Conservation (phyloP, 2,797 vertebrate genomes). For the Catamblyrhynchus diadema region DNA sequence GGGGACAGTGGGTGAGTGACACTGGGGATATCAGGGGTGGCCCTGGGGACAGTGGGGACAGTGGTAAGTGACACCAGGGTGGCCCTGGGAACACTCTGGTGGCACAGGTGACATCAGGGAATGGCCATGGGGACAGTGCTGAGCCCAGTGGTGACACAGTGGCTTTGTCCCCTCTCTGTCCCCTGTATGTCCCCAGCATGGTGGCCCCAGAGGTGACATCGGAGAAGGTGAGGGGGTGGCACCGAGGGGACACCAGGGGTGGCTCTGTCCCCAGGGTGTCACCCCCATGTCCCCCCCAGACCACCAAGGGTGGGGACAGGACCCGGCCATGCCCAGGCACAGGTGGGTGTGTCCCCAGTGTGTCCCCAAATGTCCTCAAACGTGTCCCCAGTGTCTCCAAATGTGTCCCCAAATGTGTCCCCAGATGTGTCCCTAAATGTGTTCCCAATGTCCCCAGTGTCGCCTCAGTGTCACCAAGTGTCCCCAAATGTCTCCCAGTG, state of each 20-base stretch:
- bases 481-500: background rate
- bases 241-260: background rate
- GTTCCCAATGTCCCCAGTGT: background rate
- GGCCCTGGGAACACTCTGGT: background rate
- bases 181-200: background rate
- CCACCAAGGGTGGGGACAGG: background rate
- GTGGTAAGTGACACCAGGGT: background rate
- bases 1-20: too few relatives aligned
- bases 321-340: accelerated
- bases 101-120: background rate
- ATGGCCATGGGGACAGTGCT: background rate
- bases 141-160: background rate
- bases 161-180: background rate
- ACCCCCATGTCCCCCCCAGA: too few relatives aligned
- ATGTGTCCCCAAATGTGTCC: background rate
- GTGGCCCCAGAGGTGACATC: background rate
- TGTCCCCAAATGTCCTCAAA: background rate
- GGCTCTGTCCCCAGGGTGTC: background rate
- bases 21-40: background rate
- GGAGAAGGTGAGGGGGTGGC: background rate
- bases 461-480: background rate
- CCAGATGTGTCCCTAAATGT: background rate
- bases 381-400: background rate
- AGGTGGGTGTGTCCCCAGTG: background rate
- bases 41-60: background rate